A percentile compares a stretch with the other conserved stretches of the same genome.
phyloP scores from a whole-genome alignment of 2,113 vertebrate genomes.

The Bufo bufo region DNA sequence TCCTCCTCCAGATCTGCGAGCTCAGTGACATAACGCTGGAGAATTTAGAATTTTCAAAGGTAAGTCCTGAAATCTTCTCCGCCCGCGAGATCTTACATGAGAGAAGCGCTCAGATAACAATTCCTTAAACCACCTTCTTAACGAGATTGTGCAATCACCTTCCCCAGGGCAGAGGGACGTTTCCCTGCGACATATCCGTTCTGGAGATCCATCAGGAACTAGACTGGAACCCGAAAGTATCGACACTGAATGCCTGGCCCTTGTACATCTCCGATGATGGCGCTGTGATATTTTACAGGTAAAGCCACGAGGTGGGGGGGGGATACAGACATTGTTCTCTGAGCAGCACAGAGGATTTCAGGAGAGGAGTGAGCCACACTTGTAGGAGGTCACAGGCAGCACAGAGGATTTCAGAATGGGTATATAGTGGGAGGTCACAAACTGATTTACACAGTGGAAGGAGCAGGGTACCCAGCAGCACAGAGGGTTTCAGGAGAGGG shows the following conservation, averaged over 20 bases:
- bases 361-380: background rate
- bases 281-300: conserved; percentile 99
- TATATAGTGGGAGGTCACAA: no score
- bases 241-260: conserved; percentile 95
- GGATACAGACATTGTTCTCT: background rate
- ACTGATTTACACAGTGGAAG: no score
- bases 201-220: conserved; percentile 98
- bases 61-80: conserved; percentile 62
- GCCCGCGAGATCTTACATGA: no score
- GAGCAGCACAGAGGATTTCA: background rate
- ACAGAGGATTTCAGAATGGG: background rate
- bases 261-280: conserved; percentile 99
- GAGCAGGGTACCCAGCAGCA: no score
- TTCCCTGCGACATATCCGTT: conserved; percentile 97
- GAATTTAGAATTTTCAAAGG: conserved; percentile 97
- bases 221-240: conserved; percentile 99
- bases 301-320: conserved; percentile 35
- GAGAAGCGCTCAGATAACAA: no score
- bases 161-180: conserved; percentile 91
- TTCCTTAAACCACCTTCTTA: no score
- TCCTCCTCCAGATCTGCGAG: conserved; percentile 84
- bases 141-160: background rate
- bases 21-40: conserved; percentile 87
- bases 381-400: background rate
- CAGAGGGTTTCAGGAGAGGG: no score